Evolutionary conservation across 2,888 invertebrate species (phyloP), one percentile per base, ranked within the genome.

Genomic region (Drosophila barbarae): DNA sequence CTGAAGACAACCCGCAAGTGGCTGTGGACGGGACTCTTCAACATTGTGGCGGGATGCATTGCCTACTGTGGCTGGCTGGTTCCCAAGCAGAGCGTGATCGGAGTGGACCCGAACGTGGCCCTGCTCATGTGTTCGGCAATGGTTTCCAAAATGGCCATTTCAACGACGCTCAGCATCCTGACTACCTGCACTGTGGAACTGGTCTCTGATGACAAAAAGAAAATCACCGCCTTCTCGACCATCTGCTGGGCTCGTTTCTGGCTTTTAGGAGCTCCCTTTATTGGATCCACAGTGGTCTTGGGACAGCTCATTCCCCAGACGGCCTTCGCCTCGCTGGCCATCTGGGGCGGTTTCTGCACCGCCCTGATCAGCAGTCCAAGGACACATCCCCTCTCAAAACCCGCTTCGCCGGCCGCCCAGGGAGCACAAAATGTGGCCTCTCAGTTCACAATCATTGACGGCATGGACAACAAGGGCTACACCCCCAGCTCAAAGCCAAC

Each of bases 161-260:
- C 90, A 35, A 87, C 87, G 2, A 88, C 89, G 2, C 83, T 90
- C 5, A 85, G 89, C 59, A 88, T 90, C 59, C 78, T 90, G 30
- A 90, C 90, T 15, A 90, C 90, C 10, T 88, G 90, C 72, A 90
- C 90, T 6, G 88, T 88, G 12, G 90, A 90, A 66, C 64, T 90
- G 36, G 90, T 90, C 3, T 84, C 84, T 35, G 84, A 80, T 4
- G 89, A 89, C 8, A 89, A 88, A 41, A 88, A 87, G 58, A 89
- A 87, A 63, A 88, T 90, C 32, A 87, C 88, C 41, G 80, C 87
- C 34, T 90, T 88, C 52, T 90, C 90, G 30, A 88, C 90, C 26
- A 89, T 89, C 53, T 89, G 89, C 50, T 90, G 89, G 89, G 90
- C 90, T 28, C 84, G 90, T 10, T 88, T 89, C 57, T 90, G 89